A percentile compares a stretch with the other conserved stretches of the same genome.
Conservation (phyloP, 2,113 vertebrate species). For the Cisticola juncidis region DNA sequence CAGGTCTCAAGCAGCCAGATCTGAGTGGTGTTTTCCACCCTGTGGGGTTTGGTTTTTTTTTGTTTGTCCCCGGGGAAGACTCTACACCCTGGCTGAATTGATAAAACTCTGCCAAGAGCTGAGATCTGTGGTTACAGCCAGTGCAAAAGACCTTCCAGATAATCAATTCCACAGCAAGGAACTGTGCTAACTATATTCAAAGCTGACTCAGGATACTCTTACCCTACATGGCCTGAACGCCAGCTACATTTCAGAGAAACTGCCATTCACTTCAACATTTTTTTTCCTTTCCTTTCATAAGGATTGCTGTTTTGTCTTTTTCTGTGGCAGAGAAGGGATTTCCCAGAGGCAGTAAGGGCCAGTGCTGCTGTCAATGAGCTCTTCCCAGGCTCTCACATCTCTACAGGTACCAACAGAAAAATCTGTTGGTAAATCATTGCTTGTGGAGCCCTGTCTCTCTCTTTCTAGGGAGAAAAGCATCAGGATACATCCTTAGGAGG, state of each 20-base stretch:
- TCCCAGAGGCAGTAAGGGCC: fast-evolving
- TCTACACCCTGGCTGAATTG: background rate
- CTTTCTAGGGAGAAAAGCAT: background rate
- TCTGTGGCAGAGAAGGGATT: background rate
- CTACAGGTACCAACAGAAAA: background rate
- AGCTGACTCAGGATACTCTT: background rate
- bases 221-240: background rate
- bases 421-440: background rate
- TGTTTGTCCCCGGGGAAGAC: background rate
- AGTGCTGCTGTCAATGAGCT: background rate
- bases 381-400: background rate
- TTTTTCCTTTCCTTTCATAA: background rate
- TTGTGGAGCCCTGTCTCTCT: background rate
- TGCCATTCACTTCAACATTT: background rate
- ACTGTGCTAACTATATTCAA: background rate
- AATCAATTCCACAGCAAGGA: background rate
- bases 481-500: background rate
- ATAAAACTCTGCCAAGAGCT: background rate
- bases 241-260: background rate
- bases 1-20: background rate
- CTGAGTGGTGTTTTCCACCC: background rate
- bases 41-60: fast-evolving
- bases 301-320: background rate
- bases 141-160: background rate
- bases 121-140: background rate